Base-by-base conservation (phyloP, 2,888 invertebrate genomes). In the Zaprionus bogoriensis region DNA sequence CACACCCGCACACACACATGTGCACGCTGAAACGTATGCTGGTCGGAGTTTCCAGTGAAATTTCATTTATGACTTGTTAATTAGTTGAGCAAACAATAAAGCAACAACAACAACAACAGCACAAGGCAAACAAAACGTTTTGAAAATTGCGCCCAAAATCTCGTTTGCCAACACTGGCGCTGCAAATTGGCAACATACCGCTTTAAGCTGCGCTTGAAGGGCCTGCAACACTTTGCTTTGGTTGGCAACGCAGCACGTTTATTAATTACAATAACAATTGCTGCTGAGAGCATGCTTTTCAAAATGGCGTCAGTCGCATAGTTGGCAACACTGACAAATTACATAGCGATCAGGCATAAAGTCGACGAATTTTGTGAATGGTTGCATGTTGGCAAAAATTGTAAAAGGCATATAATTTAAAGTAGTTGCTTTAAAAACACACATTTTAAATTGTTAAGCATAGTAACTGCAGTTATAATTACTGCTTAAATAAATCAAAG, bases 61-160 rank as follows among this genome's bases (percentile, higher is more conserved):
- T 75, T 75, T 86, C 59, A 67, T 86, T 83, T 80, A 74, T 68
- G 71, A 69, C 54, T 68, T 74, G 74, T 71, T 71, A 71, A 71
- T 71, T 71, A 74, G 69, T 52, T 71, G 59, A 45, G 71, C 63
- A 71, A 74, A 71, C 74, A 71, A 45, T 54, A 23, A 30, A 32
- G 45, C 20, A 7, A 23, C 48, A 47, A 4, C 42, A 46, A n/a
- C 27, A 51, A 12, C 23, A 30, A 10, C 6, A 19, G 12, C 12
- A 50, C 3, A 12, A 22, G 17, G 28, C 28, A 9, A 1, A 20
- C 14, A 12, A 32, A 22, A 1, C 2, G 3, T 10, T 53, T 55
- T 3, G 23, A 47, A 41, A 30, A 42, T 36, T 30, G 46, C 60
- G 25, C 46, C 22, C 10, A 32, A 44, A 30, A 19, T 3, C 10